A percentile compares a stretch with the other conserved stretches of the same genome.
phyloP scores from a whole-genome alignment of 1,140 invertebrate species.

The Aradophagus sp. region DNA sequence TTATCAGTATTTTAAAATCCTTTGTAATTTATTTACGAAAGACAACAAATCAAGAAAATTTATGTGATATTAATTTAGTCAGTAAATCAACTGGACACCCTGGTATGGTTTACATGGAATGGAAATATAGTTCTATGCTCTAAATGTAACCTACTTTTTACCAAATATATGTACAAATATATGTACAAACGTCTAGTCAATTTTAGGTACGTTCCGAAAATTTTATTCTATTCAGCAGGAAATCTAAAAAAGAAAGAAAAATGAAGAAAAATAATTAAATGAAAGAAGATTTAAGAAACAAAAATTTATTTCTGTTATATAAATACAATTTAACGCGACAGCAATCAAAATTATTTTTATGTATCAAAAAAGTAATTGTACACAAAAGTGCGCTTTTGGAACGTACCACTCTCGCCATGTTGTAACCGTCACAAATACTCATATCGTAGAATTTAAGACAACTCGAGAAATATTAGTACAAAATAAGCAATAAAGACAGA shows the following conservation, averaged over 20 bases:
- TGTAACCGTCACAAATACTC: conserved; percentile 24
- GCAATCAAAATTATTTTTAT: too few species aligned
- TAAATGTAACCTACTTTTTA: conserved; percentile 36
- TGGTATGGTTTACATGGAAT: conserved; percentile 16
- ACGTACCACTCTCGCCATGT: conserved; percentile 12
- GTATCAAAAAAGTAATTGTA: too few species aligned
- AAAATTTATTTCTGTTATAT: background rate
- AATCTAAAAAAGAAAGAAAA: too few species aligned
- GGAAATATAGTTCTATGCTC: conserved; percentile 15
- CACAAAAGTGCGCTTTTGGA: conserved; percentile 18
- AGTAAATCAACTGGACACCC: conserved; percentile 27
- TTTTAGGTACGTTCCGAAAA: conserved; percentile 48
- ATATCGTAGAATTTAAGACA: conserved; percentile 38
- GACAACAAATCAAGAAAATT: background rate
- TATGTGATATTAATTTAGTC: conserved; percentile 11
- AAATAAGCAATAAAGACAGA: conserved; percentile 50
- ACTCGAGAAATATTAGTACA: conserved; percentile 51
- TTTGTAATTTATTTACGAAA: too few species aligned
- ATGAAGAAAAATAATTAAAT: background rate
- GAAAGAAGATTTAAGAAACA: background rate
- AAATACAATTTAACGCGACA: background rate
- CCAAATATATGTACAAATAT: too few species aligned
- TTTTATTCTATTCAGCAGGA: conserved; percentile 7
- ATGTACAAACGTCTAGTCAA: conserved; percentile 45
- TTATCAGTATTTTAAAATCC: too few species aligned